These are phyloP conservation scores for Genyomyrus donnyi DNA, from an alignment of 2,113 vertebrate species.

Conservation along the genomic window DNA sequence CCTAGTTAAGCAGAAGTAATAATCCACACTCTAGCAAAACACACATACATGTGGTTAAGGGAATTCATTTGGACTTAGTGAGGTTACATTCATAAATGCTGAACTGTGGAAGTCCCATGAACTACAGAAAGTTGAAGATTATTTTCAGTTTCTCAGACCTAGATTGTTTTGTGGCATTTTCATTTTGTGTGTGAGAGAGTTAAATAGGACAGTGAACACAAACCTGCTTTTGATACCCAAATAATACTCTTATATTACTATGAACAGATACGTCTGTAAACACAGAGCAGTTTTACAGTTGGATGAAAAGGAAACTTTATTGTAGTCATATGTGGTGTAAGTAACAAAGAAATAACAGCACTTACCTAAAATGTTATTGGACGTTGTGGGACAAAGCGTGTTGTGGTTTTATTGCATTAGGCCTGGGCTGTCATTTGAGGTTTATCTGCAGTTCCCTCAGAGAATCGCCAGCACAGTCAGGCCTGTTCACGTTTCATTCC, in stretches of 20 bases:
- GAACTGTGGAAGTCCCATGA: neutral
- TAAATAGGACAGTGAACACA: neutral
- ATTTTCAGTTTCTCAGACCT: neutral
- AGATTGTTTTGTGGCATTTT: neutral
- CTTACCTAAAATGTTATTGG: neutral
- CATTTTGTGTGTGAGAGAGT: neutral
- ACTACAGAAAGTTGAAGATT: neutral
- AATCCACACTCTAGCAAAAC: neutral
- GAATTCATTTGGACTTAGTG: neutral
- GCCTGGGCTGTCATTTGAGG: neutral
- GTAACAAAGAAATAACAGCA: neutral
- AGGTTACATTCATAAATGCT: neutral
- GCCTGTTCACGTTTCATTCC: neutral
- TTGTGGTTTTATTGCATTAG: neutral
- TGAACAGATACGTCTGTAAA: neutral
- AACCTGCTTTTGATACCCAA: neutral
- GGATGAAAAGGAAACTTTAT: neutral
- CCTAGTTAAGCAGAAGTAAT: neutral
- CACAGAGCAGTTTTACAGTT: neutral
- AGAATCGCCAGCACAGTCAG: neutral
- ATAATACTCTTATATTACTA: neutral
- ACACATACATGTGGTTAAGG: neutral
- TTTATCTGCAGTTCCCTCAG: neutral
- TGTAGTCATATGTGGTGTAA: neutral
- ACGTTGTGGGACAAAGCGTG: neutral